A percentile compares a stretch with the other conserved stretches of the same genome.
Conservation (phyloP, 2,888 invertebrate species). For the Cosmopolites sordidus region DNA sequence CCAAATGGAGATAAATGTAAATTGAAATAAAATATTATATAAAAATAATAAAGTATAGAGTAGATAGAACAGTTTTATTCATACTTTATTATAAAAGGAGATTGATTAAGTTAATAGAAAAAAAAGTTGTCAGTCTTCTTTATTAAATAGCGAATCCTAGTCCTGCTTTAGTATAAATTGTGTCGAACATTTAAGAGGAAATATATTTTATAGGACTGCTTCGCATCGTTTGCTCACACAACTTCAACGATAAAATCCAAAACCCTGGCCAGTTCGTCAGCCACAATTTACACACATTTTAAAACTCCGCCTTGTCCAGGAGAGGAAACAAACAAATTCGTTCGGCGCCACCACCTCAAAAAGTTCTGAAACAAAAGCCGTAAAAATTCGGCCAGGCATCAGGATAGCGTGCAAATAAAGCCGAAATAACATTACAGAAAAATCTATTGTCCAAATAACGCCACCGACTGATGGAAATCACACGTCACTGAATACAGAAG, state of each 20-base stretch:
- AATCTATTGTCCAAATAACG: constrained; percentile 4
- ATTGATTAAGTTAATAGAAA: too few relatives aligned
- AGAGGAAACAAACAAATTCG: constrained; percentile 13
- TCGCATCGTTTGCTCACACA: neutral
- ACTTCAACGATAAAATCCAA: constrained; percentile 15
- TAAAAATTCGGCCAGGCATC: constrained; percentile 1
- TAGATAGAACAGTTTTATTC: too few relatives aligned
- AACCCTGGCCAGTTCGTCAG: constrained; percentile 8
- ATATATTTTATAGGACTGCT: neutral
- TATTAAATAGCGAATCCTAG: too few relatives aligned
- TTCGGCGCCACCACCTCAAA: constrained; percentile 14
- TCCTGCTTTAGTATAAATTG: neutral
- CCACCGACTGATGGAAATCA: neutral
- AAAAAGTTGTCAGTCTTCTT: too few relatives aligned
- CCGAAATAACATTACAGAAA: constrained; percentile 7
- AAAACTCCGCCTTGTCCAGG: constrained; percentile 10
- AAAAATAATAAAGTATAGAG: too few relatives aligned
- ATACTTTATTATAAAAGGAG: too few relatives aligned
- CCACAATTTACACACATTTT: constrained; percentile 13
- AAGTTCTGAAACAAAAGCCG: constrained; percentile 8
- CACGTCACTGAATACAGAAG: constrained; percentile 21
- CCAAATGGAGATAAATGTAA: too few relatives aligned
- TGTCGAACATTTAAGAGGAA: neutral
- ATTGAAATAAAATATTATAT: too few relatives aligned
- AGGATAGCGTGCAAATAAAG: constrained; percentile 1